Base-by-base conservation (phyloP, 2,888 invertebrate genomes). In the Acholoe squamosa region DNA sequence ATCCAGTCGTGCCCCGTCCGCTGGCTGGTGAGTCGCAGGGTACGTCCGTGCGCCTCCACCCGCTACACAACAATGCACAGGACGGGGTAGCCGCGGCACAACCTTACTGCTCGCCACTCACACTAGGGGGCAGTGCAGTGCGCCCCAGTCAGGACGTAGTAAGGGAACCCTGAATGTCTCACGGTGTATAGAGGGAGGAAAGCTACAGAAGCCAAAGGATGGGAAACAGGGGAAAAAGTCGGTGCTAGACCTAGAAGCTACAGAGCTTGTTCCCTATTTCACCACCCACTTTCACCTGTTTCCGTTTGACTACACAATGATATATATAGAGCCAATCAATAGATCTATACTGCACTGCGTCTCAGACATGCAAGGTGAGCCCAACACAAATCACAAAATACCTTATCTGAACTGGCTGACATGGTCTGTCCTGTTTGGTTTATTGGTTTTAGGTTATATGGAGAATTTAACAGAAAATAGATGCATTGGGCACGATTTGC, bases 41-140 rank as follows among this genome's bases (percentile, higher is more conserved):
- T 28, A 86, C 86, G 52, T 54, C 54, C 86, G 33, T 22, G 12
- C 86, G 12, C 86, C 86, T 25, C 86, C 86, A 86, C 54, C 28
- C 86, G 86, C 52, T 86, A 86, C 86, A 86, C 86, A 86, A 86
- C 86, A 86, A 86, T 86, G 86, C 33, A 54, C 86, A 31, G 52
- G 84, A 84, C 84, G 86, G 34, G 80, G 34, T 28, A 22, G 76
- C 80, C 80, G 80, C 80, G 34, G 19, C 80, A 19, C 34, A 71
- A 28, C 71, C 71, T 71, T 31, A 25, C 25, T 71, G 71, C 71
- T 19, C 71, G 71, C 71, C 71, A 71, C 71, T 28, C n/a, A n/a
- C 71, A 25, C n/a, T 71, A 71, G 71, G 71, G 71, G 71, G 71
- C 71, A 71, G 71, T 25, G 28, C 25, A 28, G 71, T 71, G 71